phyloP scores from a whole-genome alignment of 2,888 invertebrate genomes.

The Cryptus armator region DNA sequence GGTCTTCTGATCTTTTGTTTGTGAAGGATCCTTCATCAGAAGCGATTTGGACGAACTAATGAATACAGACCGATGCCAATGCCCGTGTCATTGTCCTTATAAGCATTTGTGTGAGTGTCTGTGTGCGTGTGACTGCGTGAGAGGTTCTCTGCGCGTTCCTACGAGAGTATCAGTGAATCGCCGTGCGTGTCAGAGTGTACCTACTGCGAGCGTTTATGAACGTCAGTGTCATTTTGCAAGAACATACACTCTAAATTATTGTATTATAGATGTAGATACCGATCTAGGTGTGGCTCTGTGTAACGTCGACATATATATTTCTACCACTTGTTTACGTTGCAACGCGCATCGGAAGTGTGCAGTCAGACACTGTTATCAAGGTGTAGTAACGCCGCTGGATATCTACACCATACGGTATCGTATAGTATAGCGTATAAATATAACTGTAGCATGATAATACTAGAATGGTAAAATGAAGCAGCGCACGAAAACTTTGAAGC shows the following conservation, averaged over 20 bases:
- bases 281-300: too few relatives aligned
- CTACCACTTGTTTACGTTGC: too few relatives aligned
- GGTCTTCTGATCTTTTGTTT: not conserved
- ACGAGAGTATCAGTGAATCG: not conserved
- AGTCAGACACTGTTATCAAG: not conserved
- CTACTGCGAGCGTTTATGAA: not conserved
- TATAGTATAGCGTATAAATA: not conserved
- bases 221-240: not conserved
- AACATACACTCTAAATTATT: not conserved
- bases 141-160: too few relatives aligned
- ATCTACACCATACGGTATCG: not conserved
- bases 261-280: not conserved
- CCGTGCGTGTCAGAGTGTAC: not conserved
- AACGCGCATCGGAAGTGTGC: not conserved
- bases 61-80: not conserved
- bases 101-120: not conserved
- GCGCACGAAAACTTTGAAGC: constrained; percentile 36
- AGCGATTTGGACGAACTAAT: not conserved
- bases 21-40: not conserved
- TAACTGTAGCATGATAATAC: not conserved
- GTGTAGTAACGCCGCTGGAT: not conserved
- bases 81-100: not conserved
- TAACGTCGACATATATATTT: too few relatives aligned
- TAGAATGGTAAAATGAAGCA: not conserved
- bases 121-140: too few relatives aligned